Conservation (phyloP, 1,140 invertebrate genomes). For the Scaptomyza graminum region DNA sequence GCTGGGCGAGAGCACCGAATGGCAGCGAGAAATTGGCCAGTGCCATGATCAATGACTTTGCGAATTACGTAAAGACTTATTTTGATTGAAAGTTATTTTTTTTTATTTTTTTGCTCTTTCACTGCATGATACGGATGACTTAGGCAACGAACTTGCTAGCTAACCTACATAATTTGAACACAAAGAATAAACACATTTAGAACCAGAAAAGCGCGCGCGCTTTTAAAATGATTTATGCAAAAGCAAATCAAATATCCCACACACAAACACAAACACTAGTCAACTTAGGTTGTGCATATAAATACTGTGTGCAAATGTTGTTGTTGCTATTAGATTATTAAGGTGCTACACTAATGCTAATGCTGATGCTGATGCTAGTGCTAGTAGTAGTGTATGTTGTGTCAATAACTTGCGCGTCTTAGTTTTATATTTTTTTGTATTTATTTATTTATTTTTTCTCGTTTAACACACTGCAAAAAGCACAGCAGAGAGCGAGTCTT, state of each 20-base stretch:
- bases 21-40: constrained; percentile 82
- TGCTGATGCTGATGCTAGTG: too few species aligned
- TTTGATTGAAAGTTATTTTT: constrained; percentile 1
- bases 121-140: constrained; percentile 63
- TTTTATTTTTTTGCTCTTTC: constrained; percentile 21
- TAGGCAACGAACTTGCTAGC: constrained; percentile 64
- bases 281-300: constrained; percentile 7
- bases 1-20: constrained; percentile 70
- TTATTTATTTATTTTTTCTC: constrained; percentile 2
- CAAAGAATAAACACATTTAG: constrained; percentile 31
- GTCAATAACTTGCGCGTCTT: constrained; percentile 64
- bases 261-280: constrained; percentile 24
- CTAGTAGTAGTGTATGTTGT: constrained; percentile 14
- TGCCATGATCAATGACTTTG: constrained; percentile 55
- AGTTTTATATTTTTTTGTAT: too few species aligned
- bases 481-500: constrained; percentile 52
- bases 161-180: constrained; percentile 24
- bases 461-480: background rate
- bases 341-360: constrained; percentile 1
- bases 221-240: constrained; percentile 73
- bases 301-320: constrained; percentile 55
- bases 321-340: constrained; percentile 46
- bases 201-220: constrained; percentile 58
- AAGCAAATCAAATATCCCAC: constrained; percentile 39
- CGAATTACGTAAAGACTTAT: constrained; percentile 28